Evolutionary conservation across 2,797 vertebrate genomes (phyloP), one percentile per base, ranked within the genome.

Genomic region (Galago senegalensis): DNA sequence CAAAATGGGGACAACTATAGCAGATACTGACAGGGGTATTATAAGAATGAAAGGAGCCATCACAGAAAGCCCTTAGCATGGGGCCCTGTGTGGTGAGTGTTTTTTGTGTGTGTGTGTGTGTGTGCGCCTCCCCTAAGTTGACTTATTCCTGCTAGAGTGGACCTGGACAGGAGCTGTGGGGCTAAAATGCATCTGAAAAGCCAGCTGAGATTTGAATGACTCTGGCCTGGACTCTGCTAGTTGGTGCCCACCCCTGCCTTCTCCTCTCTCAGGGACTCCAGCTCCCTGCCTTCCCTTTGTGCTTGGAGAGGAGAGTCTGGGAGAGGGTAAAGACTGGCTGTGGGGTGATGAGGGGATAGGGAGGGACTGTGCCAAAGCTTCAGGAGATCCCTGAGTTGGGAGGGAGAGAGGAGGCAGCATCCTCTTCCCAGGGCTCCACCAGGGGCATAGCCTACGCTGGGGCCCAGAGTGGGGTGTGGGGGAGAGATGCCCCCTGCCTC

Each of bases 101-200:
- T 80, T 93, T 72, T 20, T 13, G 5, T 3, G 20, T 1, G 29
- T 10, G 43, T 25, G 8, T 31, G 58, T 14, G 8, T 3, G 17
- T 0, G 8, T 21, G 58, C 90, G 79, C 31, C 18, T 61, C 16
- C 82, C 21, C 17, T 77, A 34, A 86, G n/a, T 10, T 7, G 12
- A 18, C 56, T 43, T 81, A 69, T 80, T 84, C 9, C 63, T n/a
- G 18, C 87, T 56, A 17, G 69, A 87, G 34, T 29, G 87, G 72
- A 88, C 82, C 58, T 61, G 37, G 31, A 37, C 40, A 3, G 29
- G 29, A 72, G 31, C 12, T 29, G 53, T 27, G 56, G 21, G 49
- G 61, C 61, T 61, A 65, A 95, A 90, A 83, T 81, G 88, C 63
- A 72, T 34, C 31, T 21, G n/a, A 85, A 95, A 95, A 91, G 69